Conservation (phyloP, 2,797 vertebrate species). For the Micropoecilia bifurca region DNA sequence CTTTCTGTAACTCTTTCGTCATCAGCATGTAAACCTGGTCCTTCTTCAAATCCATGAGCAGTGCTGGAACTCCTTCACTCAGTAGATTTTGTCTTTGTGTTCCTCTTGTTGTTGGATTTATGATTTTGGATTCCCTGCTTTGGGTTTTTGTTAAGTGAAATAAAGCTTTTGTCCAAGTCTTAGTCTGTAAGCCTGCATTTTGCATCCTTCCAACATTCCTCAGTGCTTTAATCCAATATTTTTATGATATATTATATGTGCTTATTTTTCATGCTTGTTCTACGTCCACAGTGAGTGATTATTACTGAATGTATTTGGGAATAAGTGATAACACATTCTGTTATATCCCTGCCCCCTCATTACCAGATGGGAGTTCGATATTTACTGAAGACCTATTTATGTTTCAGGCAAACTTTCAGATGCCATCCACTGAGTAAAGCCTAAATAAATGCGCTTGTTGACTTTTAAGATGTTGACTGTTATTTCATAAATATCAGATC, state of each 20-base stretch:
- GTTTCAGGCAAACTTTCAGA: conserved; percentile 2
- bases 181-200: not conserved
- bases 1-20: not conserved
- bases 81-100: conserved; percentile 4
- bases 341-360: not conserved
- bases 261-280: not conserved
- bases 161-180: not conserved
- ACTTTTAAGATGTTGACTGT: not conserved
- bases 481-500: not conserved
- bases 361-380: conserved; percentile 18
- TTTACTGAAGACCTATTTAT: conserved; percentile 4
- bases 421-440: not conserved
- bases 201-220: not conserved
- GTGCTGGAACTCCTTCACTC: not conserved
- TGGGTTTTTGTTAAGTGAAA: not conserved
- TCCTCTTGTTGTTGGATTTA: not conserved
- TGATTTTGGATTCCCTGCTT: not conserved
- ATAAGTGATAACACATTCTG: not conserved
- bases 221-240: not conserved
- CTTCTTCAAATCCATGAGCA: not conserved
- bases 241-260: not conserved
- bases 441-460: conserved; percentile 1
- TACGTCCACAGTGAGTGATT: not conserved
- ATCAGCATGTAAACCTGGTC: not conserved
- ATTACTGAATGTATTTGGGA: not conserved